These are phyloP conservation scores for Aurelia sp. DNA, from an alignment of 30 jellyfish, hydroid and myxozoan genomes.

Conservation along the genomic window DNA sequence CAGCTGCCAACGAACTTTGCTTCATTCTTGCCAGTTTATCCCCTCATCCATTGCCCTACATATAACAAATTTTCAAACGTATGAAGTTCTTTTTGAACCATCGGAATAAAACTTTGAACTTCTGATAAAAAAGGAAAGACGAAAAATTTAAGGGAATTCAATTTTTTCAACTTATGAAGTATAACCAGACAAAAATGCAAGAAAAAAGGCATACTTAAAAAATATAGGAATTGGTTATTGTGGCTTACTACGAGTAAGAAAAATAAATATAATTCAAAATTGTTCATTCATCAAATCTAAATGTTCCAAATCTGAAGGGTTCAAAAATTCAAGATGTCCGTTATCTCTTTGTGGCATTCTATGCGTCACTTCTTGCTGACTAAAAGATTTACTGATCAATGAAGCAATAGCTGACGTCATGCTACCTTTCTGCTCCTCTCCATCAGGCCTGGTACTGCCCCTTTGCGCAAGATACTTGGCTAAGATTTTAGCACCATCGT, in stretches of 20 bases:
- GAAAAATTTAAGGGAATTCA: no score
- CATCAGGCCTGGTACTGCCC: conserved; percentile 62
- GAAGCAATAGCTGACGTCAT: conserved; percentile 72
- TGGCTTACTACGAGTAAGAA: neutral
- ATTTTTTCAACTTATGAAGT: no score
- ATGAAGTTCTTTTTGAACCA: no score
- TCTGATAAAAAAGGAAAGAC: no score
- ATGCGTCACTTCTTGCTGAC: conserved; percentile 69
- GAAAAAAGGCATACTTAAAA: neutral
- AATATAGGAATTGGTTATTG: neutral
- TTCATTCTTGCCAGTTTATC: no score
- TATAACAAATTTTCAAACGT: no score
- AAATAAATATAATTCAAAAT: conserved; percentile 5
- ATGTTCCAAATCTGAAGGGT: conserved; percentile 53
- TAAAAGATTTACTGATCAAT: conserved; percentile 54
- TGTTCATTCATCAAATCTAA: conserved; percentile 64
- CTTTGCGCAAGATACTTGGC: conserved; percentile 73
- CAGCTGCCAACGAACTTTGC: no score
- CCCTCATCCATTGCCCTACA: no score
- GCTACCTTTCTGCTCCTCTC: conserved; percentile 38
- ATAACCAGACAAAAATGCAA: neutral
- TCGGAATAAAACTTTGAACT: no score
- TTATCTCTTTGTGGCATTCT: conserved; percentile 37
- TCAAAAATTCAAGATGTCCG: conserved; percentile 40
- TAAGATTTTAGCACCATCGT: conserved; percentile 69